Evolutionary conservation across 2,113 vertebrate genomes (phyloP).

Genomic region (Turdus rufiventris): DNA sequence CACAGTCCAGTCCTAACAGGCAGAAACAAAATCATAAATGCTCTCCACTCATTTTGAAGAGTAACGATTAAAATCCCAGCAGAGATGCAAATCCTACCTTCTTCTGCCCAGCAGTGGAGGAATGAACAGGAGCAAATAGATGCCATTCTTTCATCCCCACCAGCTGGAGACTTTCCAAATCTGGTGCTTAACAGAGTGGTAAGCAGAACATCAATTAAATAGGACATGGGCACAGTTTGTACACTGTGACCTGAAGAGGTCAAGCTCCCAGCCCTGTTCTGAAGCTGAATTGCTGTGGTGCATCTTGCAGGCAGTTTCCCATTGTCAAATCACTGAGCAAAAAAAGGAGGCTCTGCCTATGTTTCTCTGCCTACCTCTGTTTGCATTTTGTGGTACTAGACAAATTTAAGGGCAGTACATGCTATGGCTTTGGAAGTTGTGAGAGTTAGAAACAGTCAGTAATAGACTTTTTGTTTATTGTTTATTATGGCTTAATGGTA

Average conservation of each 20-base stretch:
- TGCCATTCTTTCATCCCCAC: neutral
- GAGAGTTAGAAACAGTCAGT: neutral
- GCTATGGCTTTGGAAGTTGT: neutral
- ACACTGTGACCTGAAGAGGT: neutral
- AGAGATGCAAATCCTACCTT: neutral
- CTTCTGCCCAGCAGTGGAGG: neutral
- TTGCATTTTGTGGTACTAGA: neutral
- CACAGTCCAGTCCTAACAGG: neutral
- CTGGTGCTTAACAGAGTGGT: constrained; percentile 25
- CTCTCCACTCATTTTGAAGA: neutral
- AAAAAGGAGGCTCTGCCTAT: neutral
- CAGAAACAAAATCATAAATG: neutral
- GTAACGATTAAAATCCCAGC: neutral
- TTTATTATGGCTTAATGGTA: neutral
- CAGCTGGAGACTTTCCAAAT: constrained; percentile 20
- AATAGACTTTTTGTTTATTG: neutral
- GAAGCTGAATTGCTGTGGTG: neutral
- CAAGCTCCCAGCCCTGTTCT: neutral
- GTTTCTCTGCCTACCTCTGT: neutral
- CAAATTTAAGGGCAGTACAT: neutral
- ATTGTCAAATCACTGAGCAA: neutral
- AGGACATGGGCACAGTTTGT: constrained; percentile 1
- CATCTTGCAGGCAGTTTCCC: neutral
- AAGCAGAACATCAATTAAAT: constrained; percentile 34
- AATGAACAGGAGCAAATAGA: neutral